Percentiles rank a stretch among this genome's conserved stretches.
Evolutionary conservation across 2,113 vertebrate genomes (phyloP).

Genomic region (Chaetops frenatus): DNA sequence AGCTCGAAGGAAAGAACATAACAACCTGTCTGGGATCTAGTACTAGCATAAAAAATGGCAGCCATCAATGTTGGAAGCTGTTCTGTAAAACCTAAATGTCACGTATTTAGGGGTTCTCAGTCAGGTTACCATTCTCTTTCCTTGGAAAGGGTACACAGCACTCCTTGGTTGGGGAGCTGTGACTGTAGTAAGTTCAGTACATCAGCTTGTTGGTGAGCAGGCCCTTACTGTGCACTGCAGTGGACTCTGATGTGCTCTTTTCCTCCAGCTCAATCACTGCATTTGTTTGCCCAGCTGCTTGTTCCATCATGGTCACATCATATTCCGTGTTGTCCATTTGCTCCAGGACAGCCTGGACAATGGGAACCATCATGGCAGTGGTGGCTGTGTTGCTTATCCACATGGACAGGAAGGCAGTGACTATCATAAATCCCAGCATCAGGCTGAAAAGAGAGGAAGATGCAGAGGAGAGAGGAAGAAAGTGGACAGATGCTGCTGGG

Average conservation of each 20-base stretch:
- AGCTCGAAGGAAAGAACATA: background rate
- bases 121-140: background rate
- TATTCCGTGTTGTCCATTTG: constrained; percentile 74
- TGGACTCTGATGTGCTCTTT: constrained; percentile 6
- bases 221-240: constrained; percentile 11
- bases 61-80: background rate
- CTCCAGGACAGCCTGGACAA: constrained; percentile 87
- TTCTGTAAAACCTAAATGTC: background rate
- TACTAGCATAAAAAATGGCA: background rate
- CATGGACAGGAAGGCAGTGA: constrained; percentile 95
- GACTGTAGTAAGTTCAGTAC: background rate
- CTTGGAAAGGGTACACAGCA: background rate
- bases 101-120: background rate
- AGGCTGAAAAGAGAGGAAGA: constrained; percentile 69
- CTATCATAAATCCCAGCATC: constrained; percentile 94
- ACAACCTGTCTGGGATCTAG: background rate
- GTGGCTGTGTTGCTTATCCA: constrained; percentile 99
- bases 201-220: background rate
- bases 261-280: constrained; percentile 41
- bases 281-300: background rate
- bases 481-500: background rate
- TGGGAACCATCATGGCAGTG: constrained; percentile 97
- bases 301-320: constrained; percentile 30
- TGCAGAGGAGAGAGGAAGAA: background rate
- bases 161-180: background rate